Evolutionary conservation across 1,140 invertebrate species (phyloP), one percentile per base, ranked within the genome.

Genomic region (Aphidius ervi): DNA sequence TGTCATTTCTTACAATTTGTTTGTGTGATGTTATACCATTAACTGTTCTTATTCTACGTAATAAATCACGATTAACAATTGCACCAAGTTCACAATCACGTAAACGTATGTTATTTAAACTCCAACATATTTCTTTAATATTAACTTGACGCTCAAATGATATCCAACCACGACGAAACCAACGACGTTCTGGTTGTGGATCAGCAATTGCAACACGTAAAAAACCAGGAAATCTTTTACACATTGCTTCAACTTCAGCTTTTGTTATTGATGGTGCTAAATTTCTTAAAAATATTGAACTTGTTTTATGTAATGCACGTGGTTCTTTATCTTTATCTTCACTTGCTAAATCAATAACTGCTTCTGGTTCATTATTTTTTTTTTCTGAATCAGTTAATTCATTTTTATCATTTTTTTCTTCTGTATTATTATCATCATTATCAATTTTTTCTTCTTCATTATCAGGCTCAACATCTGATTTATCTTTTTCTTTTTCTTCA

Each of bases 91-190:
- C 93, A 82, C 92, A 89, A 77, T 99, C 91, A 46, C 93, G 83
- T 37, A 98, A 75, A 68, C 93, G 81, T 63, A 97, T 95, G 69
- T 96, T 98, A 72, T 98, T 99, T 8, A 99, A 83, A 76, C 94
- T 96, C 96, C 96, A 99, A 76, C 97, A 99, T 61, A 99, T 99
- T 77, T 99, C 96, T 76, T 98, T 99, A 62, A 99, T 99, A 74
- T 99, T 98, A 6, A 98, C 96, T 72, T 95, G 89, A 46, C 94
- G 82, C 67, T 95, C 90, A 79, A 98, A 99, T 1, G 97, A 99
- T 5, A 98, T 95, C 97, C 97, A 99, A 47, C 95, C 98, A 53
- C 96, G 85, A 37, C 97, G 86, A 76, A 95, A 92, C 89, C 97
- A 99, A 46, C 94, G 85, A 48, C 95, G 85, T 71, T 99, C 97